A percentile compares a stretch with the other conserved stretches of the same genome.
These are phyloP conservation scores for Andrena praecox DNA, from an alignment of 2,888 invertebrate genomes.

Conservation along the genomic window DNA sequence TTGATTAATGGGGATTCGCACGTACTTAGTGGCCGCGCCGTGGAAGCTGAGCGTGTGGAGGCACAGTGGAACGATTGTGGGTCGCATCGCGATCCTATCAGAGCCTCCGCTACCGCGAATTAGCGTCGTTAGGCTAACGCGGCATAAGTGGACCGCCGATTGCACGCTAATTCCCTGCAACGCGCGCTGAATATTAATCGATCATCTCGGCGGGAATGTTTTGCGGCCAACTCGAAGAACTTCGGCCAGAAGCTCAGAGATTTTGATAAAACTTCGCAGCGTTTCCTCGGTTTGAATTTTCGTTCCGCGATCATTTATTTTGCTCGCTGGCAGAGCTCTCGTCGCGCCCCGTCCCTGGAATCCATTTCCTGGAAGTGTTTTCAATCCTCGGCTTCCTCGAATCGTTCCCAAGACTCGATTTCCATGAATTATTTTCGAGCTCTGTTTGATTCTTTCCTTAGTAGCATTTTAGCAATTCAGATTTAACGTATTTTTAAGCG, in stretches of 20 bases:
- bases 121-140: slow-evolving; percentile 63
- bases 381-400: not conserved
- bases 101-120: slow-evolving; percentile 50
- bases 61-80: slow-evolving; percentile 59
- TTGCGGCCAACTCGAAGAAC: too few species aligned
- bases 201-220: not conserved
- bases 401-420: not conserved
- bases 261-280: too few species aligned
- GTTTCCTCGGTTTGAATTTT: not conserved
- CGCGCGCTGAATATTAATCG: slow-evolving; percentile 24
- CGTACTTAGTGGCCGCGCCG: not conserved
- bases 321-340: too few species aligned
- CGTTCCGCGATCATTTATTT: not conserved
- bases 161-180: slow-evolving; percentile 63
- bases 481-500: not conserved
- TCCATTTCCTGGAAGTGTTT: slow-evolving; percentile 23
- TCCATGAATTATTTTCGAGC: not conserved
- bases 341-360: too few species aligned
- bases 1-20: slow-evolving; percentile 14
- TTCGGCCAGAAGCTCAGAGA: not conserved
- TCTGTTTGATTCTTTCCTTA: not conserved
- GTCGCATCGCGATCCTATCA: slow-evolving; percentile 48
- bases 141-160: slow-evolving; percentile 62
- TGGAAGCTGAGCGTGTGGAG: not conserved
- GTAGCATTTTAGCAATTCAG: slow-evolving; percentile 12